Evolutionary conservation across 1,140 invertebrate species (phyloP).

Genomic region (Drosophila parabipectinata): DNA sequence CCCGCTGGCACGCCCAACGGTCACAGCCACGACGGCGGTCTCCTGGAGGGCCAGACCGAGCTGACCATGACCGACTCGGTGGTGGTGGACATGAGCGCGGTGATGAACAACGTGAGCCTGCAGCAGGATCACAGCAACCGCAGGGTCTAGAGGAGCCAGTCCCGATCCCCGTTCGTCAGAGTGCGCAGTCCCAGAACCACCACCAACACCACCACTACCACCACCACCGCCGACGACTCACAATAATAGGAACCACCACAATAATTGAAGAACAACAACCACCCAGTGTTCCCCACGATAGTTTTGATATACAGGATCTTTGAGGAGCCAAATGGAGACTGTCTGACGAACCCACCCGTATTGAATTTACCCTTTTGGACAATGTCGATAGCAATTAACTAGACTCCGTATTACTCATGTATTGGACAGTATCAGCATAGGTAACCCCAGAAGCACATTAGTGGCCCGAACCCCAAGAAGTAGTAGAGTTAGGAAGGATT

Average conservation of each 20-base stretch:
- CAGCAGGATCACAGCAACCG: constrained; percentile 75
- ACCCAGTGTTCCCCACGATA: constrained; percentile 55
- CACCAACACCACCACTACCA: constrained; percentile 21
- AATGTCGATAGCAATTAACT: constrained; percentile 12
- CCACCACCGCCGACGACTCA: not conserved
- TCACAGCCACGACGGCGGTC: constrained; percentile 40
- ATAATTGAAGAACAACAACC: constrained; percentile 44
- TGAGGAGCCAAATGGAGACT: constrained; percentile 12
- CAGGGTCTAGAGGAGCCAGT: constrained; percentile 43
- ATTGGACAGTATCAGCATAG: not conserved
- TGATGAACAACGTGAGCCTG: constrained; percentile 77
- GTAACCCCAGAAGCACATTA: not conserved
- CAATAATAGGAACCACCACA: constrained; percentile 1
- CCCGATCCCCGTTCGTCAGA: constrained; percentile 28
- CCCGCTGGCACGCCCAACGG: constrained; percentile 77
- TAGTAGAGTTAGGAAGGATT: constrained; percentile 23
- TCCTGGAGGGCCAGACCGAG: constrained; percentile 76
- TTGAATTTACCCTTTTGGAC: constrained; percentile 9
- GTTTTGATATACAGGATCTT: constrained; percentile 25
- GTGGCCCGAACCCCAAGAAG: constrained; percentile 11
- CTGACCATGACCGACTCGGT: constrained; percentile 74
- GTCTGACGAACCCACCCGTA: constrained; percentile 33
- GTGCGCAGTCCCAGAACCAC: not conserved
- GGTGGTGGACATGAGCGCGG: constrained; percentile 78
- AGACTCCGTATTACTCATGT: constrained; percentile 4